Evolutionary conservation across 2,113 vertebrate species (phyloP).

Genomic region (Grantiella picta): DNA sequence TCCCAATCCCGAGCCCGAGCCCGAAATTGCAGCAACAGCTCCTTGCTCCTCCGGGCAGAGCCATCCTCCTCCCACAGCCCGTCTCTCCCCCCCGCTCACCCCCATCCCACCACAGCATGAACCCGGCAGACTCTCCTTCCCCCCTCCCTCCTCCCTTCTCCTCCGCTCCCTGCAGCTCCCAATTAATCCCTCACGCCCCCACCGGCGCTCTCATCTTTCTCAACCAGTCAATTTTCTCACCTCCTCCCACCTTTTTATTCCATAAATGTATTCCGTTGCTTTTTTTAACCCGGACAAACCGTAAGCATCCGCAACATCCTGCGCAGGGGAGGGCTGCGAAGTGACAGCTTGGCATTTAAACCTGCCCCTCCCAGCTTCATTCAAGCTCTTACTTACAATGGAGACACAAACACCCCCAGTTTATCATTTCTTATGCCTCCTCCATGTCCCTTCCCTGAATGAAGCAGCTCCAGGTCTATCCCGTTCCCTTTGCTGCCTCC

Average conservation of each 20-base stretch:
- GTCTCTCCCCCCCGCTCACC: not conserved
- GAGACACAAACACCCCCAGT: not conserved
- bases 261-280: not conserved
- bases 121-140: not conserved
- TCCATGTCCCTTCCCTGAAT: not conserved
- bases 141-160: not conserved
- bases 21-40: not conserved
- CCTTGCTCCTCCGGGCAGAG: not conserved
- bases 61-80: not conserved
- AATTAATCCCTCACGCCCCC: not conserved
- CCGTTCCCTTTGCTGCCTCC: not conserved
- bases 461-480: not conserved
- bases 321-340: not conserved
- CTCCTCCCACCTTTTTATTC: conserved; percentile 34
- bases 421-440: not conserved
- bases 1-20: not conserved
- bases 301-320: not conserved
- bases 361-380: not conserved
- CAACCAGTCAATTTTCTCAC: not conserved
- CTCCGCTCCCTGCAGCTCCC: not conserved
- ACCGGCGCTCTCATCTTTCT: not conserved
- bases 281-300: not conserved
- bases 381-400: not conserved
- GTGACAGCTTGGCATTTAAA: not conserved
- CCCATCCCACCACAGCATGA: rapidly evolving